Evolutionary conservation across 2,797 vertebrate species (phyloP).

Genomic region (Lemur catta): DNA sequence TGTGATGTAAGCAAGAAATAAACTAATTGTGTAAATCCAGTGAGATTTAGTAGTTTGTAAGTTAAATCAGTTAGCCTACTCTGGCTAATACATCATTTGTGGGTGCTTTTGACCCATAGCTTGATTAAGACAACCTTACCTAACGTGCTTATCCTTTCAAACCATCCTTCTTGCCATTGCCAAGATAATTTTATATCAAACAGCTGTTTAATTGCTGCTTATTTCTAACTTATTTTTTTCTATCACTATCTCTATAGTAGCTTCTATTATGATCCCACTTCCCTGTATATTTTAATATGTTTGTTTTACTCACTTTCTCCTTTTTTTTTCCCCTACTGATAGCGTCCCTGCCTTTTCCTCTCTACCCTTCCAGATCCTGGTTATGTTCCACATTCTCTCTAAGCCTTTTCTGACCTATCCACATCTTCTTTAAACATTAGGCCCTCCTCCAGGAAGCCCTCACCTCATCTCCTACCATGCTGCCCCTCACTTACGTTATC

Average conservation of each 20-base stretch:
- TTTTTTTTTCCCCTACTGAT: not conserved
- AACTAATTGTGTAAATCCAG: not conserved
- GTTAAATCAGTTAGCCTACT: not conserved
- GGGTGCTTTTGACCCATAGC: not conserved
- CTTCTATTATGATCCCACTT: not conserved
- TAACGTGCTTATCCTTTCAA: not conserved
- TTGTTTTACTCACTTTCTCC: not conserved
- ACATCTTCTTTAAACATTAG: too few species aligned
- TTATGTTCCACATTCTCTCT: not conserved
- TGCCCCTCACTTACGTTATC: not conserved
- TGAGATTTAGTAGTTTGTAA: not conserved
- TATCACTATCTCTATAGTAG: not conserved
- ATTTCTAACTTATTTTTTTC: not conserved
- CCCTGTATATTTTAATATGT: not conserved
- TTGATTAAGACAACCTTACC: not conserved
- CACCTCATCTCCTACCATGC: not conserved
- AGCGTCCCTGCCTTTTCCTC: not conserved
- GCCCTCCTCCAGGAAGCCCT: rapidly evolving
- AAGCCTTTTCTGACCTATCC: not conserved
- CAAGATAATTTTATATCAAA: not conserved
- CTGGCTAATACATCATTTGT: not conserved
- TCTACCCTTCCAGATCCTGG: not conserved
- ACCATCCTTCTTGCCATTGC: not conserved
- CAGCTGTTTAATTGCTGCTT: not conserved
- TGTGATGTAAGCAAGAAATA: not conserved